Evolutionary conservation across 2,888 invertebrate species (phyloP).

Genomic region (Plebejus anna): DNA sequence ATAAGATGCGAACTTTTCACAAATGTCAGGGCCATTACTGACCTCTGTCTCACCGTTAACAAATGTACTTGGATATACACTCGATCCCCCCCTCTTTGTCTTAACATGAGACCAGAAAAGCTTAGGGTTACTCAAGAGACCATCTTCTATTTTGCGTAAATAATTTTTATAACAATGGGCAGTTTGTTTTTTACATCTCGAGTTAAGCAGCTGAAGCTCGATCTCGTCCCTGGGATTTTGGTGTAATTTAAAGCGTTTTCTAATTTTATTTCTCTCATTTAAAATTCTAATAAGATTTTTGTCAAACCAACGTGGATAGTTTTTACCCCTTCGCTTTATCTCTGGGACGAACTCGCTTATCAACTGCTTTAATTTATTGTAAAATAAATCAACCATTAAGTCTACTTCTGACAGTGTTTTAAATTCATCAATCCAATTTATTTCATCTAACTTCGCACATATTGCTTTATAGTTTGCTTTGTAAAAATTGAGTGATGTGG

Average conservation of each 20-base stretch:
- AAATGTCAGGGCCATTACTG: not conserved
- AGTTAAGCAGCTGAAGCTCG: not conserved
- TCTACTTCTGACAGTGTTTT: too few species aligned
- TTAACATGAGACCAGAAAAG: conserved; percentile 20
- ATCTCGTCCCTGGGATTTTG: not conserved
- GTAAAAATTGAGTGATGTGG: too few species aligned
- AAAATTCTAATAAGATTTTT: conserved; percentile 15
- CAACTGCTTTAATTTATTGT: too few species aligned
- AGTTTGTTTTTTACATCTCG: not conserved
- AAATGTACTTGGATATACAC: not conserved
- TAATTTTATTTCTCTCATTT: conserved; percentile 24
- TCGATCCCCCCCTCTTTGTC: not conserved
- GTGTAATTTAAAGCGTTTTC: not conserved
- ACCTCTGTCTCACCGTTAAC: not conserved
- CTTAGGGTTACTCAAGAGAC: conserved; percentile 16
- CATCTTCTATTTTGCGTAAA: conserved; percentile 4
- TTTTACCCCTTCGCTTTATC: too few species aligned
- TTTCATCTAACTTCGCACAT: too few species aligned
- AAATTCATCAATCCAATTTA: too few species aligned
- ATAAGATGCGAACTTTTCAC: conserved; percentile 6
- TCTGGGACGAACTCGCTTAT: too few species aligned
- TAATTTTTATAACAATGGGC: not conserved
- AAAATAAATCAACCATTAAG: too few species aligned
- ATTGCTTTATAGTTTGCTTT: too few species aligned
- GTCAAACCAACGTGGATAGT: too few species aligned